Conservation (phyloP, 1,140 invertebrate genomes). For the Zaprionus nigranus region DNA sequence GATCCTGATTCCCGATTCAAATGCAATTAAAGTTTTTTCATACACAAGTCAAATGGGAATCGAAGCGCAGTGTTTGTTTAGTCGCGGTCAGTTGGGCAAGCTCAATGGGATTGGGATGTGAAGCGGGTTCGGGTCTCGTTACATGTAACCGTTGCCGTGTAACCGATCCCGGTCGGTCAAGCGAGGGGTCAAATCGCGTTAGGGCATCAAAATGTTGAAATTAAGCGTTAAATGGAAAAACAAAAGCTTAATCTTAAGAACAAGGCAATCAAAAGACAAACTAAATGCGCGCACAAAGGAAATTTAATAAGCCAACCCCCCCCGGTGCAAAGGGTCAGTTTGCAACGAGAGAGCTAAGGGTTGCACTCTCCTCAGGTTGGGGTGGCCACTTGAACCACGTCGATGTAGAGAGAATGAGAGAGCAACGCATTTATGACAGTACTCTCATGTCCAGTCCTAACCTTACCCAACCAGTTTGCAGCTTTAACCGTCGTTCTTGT, state of each 20-base stretch:
- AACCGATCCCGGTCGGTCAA: slow-evolving; percentile 54
- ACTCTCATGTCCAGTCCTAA: not conserved
- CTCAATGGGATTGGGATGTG: slow-evolving; percentile 42
- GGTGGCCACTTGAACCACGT: slow-evolving; percentile 68
- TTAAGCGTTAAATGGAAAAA: slow-evolving; percentile 82
- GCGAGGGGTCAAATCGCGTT: slow-evolving; percentile 72
- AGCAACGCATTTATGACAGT: slow-evolving; percentile 46
- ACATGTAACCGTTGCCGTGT: slow-evolving; percentile 45
- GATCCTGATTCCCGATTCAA: slow-evolving; percentile 46
- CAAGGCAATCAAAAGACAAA: slow-evolving; percentile 79
- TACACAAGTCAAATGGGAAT: slow-evolving; percentile 74
- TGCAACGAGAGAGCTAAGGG: slow-evolving; percentile 45
- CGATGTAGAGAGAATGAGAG: not conserved
- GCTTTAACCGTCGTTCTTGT: slow-evolving; percentile 16
- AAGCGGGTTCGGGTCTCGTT: slow-evolving; percentile 13
- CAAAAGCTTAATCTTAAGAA: slow-evolving; percentile 79
- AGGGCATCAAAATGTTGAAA: slow-evolving; percentile 78
- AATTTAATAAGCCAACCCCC: slow-evolving; percentile 66
- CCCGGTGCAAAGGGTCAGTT: slow-evolving; percentile 53
- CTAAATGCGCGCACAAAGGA: slow-evolving; percentile 70
- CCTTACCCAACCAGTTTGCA: slow-evolving; percentile 55
- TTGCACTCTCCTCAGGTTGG: slow-evolving; percentile 51
- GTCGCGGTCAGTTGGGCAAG: slow-evolving; percentile 74
- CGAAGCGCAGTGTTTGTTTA: slow-evolving; percentile 72
- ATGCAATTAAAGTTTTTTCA: slow-evolving; percentile 69